phyloP scores from a whole-genome alignment of 1,140 invertebrate genomes.

The Penaeus japonicus region DNA sequence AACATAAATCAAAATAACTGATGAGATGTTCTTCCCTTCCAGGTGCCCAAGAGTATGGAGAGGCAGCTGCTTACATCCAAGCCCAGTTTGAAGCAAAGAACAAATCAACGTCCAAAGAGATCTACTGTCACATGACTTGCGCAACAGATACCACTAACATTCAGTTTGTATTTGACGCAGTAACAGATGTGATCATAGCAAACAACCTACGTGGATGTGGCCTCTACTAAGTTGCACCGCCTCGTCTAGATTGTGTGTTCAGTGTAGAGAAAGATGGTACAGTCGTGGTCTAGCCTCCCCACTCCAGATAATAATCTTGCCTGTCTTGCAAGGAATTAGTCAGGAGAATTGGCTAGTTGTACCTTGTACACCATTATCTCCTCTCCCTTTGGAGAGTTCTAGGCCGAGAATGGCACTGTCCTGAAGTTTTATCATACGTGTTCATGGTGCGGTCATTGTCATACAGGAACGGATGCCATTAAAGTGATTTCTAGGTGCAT shows the following conservation, averaged over 20 bases:
- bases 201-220: conserved; percentile 98
- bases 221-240: conserved; percentile 76
- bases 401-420: too few relatives aligned
- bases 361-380: conserved; percentile 31
- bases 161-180: conserved; percentile 99
- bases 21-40: conserved; percentile 57
- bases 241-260: conserved; percentile 40
- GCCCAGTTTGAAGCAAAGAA: conserved; percentile 99
- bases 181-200: conserved; percentile 99
- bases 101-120: conserved; percentile 98
- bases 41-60: conserved; percentile 97
- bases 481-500: too few relatives aligned
- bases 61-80: conserved; percentile 98
- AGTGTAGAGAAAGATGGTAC: conserved; percentile 41
- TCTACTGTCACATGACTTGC: conserved; percentile 99
- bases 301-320: conserved; percentile 31
- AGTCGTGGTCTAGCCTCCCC: conserved; percentile 50
- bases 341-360: conserved; percentile 46
- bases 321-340: conserved; percentile 8
- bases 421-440: too few relatives aligned
- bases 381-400: not conserved
- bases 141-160: conserved; percentile 94
- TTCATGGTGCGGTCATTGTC: too few relatives aligned
- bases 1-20: too few relatives aligned
- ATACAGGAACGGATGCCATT: too few relatives aligned